Percentiles rank a stretch among this genome's conserved stretches.
Conservation (phyloP, 2,113 vertebrate genomes). For the Albula goreensis region DNA sequence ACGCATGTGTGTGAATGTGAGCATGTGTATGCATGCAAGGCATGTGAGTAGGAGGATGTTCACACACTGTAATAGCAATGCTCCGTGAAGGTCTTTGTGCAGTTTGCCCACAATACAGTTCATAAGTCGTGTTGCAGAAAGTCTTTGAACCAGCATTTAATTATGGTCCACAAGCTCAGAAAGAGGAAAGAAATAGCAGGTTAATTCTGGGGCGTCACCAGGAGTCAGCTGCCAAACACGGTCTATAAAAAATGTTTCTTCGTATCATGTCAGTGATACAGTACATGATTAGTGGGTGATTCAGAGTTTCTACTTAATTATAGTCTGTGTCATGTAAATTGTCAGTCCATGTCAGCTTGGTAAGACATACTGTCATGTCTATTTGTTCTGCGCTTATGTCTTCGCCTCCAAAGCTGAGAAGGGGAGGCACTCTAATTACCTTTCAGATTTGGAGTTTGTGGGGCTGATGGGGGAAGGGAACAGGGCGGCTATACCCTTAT, state of each 20-base stretch:
- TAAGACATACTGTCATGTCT: background rate
- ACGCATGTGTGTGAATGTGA: no score
- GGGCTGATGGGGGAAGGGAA: background rate
- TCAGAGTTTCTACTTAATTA: conserved; percentile 16
- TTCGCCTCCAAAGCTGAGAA: background rate
- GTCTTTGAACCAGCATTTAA: background rate
- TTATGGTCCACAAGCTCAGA: background rate
- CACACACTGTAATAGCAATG: background rate
- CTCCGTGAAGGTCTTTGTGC: background rate
- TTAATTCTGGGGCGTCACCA: background rate
- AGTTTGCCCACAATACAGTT: background rate
- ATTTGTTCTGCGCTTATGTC: background rate
- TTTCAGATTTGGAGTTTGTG: background rate
- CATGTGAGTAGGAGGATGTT: no score
- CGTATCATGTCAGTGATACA: background rate
- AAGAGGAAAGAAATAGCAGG: background rate
- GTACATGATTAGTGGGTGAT: background rate
- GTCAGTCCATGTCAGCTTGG: background rate
- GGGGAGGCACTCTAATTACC: background rate
- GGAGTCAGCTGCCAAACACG: background rate
- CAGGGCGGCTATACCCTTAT: conserved; percentile 3
- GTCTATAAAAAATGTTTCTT: background rate
- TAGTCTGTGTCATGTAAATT: background rate
- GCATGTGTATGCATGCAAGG: no score
- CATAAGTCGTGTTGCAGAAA: background rate